These are phyloP conservation scores for Diadema setosum DNA, from an alignment of 35 echinoderm and acorn worm genomes.

Conservation along the genomic window DNA sequence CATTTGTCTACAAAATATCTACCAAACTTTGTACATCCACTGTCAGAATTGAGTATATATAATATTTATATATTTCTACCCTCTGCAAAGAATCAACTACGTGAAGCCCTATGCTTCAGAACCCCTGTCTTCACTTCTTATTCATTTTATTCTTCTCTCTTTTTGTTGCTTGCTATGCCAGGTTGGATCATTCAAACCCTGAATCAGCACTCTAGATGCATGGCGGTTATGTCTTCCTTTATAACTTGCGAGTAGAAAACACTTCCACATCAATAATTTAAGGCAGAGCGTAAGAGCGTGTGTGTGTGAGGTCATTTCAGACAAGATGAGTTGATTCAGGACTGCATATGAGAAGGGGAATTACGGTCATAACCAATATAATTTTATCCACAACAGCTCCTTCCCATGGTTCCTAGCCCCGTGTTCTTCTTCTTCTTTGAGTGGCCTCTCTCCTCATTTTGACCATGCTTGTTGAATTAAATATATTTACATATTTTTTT, in stretches of 20 bases:
- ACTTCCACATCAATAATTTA: too few relatives aligned
- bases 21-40: background rate
- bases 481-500: constrained; percentile 2
- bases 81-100: background rate
- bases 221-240: too few relatives aligned
- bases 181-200: too few relatives aligned
- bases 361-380: background rate
- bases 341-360: background rate
- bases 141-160: too few relatives aligned
- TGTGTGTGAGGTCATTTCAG: background rate
- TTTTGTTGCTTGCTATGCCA: too few relatives aligned
- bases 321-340: background rate
- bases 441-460: background rate
- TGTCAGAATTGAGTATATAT: background rate
- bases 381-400: background rate
- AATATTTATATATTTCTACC: background rate
- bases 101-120: too few relatives aligned
- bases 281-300: too few relatives aligned
- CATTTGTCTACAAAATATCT: constrained; percentile 4
- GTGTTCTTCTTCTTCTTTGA: background rate
- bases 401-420: background rate
- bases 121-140: too few relatives aligned
- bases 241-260: too few relatives aligned
- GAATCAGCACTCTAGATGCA: too few relatives aligned
- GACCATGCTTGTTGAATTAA: background rate